Conservation (phyloP, 2,888 invertebrate species). For the Chymomyza fuscimana region DNA sequence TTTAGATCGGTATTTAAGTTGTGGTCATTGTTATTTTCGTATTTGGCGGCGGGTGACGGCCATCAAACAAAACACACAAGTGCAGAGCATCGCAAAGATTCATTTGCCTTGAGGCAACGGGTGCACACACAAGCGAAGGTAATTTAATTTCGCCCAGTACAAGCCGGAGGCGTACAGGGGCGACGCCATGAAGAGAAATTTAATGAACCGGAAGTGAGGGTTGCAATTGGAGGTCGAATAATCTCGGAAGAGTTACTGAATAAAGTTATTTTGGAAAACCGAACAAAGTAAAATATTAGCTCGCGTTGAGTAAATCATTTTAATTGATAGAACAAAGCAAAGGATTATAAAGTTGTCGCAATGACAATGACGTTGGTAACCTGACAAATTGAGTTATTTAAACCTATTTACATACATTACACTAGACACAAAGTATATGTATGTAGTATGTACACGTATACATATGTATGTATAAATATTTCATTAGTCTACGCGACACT, state of each 20-base stretch:
- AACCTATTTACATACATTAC: slow-evolving; percentile 50
- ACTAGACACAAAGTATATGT: background rate
- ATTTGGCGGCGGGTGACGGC: background rate
- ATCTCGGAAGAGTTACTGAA: background rate
- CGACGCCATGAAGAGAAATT: slow-evolving; percentile 31
- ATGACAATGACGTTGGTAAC: slow-evolving; percentile 25
- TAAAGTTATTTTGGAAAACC: slow-evolving; percentile 31
- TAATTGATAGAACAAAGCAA: slow-evolving; percentile 7
- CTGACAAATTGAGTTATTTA: slow-evolving; percentile 71
- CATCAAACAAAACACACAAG: slow-evolving; percentile 35
- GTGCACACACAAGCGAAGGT: slow-evolving; percentile 60
- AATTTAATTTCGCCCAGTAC: slow-evolving; percentile 51
- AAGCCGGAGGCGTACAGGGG: slow-evolving; percentile 29
- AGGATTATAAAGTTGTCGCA: slow-evolving; percentile 7
- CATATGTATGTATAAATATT: slow-evolving; percentile 34
- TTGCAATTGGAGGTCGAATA: slow-evolving; percentile 12
- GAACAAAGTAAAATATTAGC: slow-evolving; percentile 18
- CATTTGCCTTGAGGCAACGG: slow-evolving; percentile 31
- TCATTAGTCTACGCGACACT: slow-evolving; percentile 73
- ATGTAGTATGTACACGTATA: too few species aligned
- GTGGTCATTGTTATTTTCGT: background rate
- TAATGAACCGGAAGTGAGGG: slow-evolving; percentile 52
- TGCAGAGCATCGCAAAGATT: background rate
- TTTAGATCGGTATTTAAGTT: background rate
- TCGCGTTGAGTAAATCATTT: slow-evolving; percentile 23